Evolutionary conservation across 2,113 vertebrate genomes (phyloP).

Genomic region (Andinoacara biseriatus): DNA sequence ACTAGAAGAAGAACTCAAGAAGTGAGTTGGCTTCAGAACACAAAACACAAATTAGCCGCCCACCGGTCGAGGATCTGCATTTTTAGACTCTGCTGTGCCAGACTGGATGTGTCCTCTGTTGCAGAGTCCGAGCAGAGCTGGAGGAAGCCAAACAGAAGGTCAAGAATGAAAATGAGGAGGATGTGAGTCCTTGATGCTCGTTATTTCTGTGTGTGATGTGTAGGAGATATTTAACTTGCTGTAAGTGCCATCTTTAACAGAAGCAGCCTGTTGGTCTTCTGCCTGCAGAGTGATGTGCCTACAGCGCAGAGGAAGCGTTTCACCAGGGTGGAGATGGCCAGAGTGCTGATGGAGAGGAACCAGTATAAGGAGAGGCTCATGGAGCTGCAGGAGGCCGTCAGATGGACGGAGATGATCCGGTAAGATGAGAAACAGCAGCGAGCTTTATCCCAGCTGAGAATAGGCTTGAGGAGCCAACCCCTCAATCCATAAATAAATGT

Average conservation of each 20-base stretch:
- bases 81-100: not conserved
- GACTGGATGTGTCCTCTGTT: not conserved
- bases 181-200: conserved; percentile 80
- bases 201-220: not conserved
- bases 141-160: conserved; percentile 90
- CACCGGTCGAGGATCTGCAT: accelerated
- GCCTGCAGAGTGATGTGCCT: conserved; percentile 90
- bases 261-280: not conserved
- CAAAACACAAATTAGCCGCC: accelerated
- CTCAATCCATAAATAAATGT: not conserved
- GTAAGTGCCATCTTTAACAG: not conserved
- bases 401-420: conserved; percentile 99
- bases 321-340: conserved; percentile 97
- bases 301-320: conserved; percentile 97
- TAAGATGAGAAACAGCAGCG: conserved; percentile 43
- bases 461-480: no score
- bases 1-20: conserved; percentile 93
- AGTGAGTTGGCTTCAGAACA: conserved; percentile 77
- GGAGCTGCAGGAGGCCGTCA: conserved; percentile 98
- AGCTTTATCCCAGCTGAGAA: no score
- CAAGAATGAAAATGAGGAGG: conserved; percentile 90
- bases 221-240: not conserved
- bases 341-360: conserved; percentile 98
- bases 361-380: conserved; percentile 99
- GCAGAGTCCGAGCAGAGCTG: conserved; percentile 88